phyloP scores from a whole-genome alignment of 2,797 vertebrate species.

The Eulemur coronatus region DNA sequence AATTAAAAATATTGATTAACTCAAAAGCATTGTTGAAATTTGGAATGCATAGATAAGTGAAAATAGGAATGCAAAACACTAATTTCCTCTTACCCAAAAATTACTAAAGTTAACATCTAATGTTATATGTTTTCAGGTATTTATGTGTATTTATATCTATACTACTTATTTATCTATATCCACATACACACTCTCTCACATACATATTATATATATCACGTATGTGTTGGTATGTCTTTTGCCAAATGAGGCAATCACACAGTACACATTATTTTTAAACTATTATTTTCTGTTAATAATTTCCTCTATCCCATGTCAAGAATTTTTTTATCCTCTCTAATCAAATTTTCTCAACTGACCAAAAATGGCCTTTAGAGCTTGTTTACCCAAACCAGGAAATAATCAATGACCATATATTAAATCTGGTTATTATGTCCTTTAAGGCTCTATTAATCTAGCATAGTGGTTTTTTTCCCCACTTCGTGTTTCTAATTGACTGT shows the following conservation, averaged over 20 bases:
- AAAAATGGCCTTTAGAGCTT: not conserved
- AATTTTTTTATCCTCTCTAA: not conserved
- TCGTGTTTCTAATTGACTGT: not conserved
- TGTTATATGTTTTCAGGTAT: not conserved
- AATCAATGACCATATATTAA: not conserved
- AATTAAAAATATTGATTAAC: not conserved
- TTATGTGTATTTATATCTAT: not conserved
- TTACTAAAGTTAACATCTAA: not conserved
- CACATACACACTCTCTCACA: not conserved
- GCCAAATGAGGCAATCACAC: not conserved
- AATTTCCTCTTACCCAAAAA: not conserved
- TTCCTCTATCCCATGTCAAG: not conserved
- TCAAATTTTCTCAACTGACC: not conserved
- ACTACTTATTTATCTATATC: too few relatives aligned
- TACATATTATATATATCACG: not conserved
- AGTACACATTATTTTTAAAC: not conserved
- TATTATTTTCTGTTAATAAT: not conserved
- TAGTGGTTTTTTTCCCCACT: not conserved
- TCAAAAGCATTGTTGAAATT: not conserved
- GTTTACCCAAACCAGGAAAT: not conserved
- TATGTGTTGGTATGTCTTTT: not conserved
- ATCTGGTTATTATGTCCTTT: not conserved
- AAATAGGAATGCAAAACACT: not conserved
- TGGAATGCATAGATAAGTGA: not conserved
- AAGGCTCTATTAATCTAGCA: not conserved